Conservation (phyloP, 2,797 vertebrate species). For the Crotalus adamanteus region DNA sequence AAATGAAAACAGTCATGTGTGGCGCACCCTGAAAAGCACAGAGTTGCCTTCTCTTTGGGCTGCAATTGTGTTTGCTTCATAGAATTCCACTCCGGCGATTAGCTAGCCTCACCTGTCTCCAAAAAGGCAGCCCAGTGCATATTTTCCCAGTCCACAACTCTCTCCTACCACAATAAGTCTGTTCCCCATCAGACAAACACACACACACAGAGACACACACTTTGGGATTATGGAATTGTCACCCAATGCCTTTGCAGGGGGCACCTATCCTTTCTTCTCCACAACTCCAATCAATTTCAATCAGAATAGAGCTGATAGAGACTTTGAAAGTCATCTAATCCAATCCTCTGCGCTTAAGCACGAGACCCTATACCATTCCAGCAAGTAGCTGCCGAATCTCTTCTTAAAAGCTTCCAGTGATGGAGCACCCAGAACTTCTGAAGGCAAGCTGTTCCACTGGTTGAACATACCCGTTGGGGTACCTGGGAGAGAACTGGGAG, state of each 20-base stretch:
- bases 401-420: not conserved
- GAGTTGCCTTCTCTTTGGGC: not conserved
- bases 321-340: not conserved
- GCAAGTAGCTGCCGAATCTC: not conserved
- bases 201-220: not conserved
- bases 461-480: not conserved
- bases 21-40: constrained; percentile 46
- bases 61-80: not conserved
- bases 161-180: not conserved
- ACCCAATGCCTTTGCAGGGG: not conserved
- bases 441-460: not conserved
- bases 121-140: not conserved
- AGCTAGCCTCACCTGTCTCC: not conserved
- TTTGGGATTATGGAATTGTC: not conserved
- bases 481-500: not conserved
- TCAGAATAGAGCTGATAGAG: not conserved
- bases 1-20: constrained; percentile 53
- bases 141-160: not conserved
- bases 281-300: not conserved
- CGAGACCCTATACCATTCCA: not conserved
- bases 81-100: not conserved
- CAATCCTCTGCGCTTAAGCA: not conserved
- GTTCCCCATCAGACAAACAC: not conserved
- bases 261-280: not conserved
- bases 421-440: not conserved